phyloP scores from a whole-genome alignment of 2,113 vertebrate genomes.

The Laticauda laticaudata region DNA sequence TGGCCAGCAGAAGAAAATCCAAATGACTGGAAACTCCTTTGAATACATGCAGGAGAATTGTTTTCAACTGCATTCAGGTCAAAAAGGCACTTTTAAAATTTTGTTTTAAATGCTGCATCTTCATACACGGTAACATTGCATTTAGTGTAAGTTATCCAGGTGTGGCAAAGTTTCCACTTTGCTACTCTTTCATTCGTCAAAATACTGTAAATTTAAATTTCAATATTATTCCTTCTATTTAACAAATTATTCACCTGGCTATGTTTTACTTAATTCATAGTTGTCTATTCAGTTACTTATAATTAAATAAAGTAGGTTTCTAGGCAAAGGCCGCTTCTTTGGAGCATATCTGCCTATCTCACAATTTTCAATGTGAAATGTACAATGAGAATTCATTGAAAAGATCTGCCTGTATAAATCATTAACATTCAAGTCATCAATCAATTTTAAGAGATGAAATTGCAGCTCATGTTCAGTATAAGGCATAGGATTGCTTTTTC shows the following conservation, averaged over 20 bases:
- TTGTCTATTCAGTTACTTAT: not conserved
- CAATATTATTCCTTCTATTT: not conserved
- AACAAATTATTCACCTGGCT: not conserved
- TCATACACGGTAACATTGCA: not conserved
- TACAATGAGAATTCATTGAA: not conserved
- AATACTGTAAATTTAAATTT: not conserved
- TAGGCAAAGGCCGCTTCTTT: not conserved
- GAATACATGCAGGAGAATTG: not conserved
- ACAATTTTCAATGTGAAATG: not conserved
- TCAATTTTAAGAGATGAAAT: not conserved
- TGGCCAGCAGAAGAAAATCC: not conserved
- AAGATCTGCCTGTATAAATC: not conserved
- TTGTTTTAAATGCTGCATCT: not conserved
- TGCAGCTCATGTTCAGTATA: not conserved
- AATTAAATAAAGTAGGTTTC: not conserved
- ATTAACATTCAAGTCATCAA: no score
- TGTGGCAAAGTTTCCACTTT: not conserved
- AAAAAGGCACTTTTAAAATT: not conserved
- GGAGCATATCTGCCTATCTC: not conserved
- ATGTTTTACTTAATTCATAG: not conserved
- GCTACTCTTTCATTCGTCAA: not conserved
- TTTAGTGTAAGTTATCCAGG: not conserved
- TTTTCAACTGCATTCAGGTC: not conserved
- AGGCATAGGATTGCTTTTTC: not conserved
- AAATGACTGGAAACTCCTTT: not conserved